A percentile compares a stretch with the other conserved stretches of the same genome.
These are phyloP conservation scores for Pasiphila rectangulata DNA, from an alignment of 2,888 invertebrate genomes.

Conservation along the genomic window DNA sequence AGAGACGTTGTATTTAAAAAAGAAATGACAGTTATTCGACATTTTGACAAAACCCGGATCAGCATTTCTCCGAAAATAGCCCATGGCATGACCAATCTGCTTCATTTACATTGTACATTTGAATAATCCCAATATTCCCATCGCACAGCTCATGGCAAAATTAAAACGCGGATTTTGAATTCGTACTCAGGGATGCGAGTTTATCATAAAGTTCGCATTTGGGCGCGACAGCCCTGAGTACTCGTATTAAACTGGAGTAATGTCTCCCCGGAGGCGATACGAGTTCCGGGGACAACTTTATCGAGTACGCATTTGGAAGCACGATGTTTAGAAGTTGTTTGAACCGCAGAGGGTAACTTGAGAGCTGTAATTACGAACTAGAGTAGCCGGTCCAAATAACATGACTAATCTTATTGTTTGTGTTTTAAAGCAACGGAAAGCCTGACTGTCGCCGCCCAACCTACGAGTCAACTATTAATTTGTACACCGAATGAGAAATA, in stretches of 20 bases:
- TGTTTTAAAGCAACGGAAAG: background rate
- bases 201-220: conserved; percentile 40
- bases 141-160: conserved; percentile 14
- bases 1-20: background rate
- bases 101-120: conserved; percentile 8
- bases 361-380: conserved; percentile 31
- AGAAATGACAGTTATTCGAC: background rate
- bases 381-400: conserved; percentile 20
- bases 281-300: conserved; percentile 50
- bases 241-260: conserved; percentile 51
- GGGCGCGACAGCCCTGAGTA: conserved; percentile 42
- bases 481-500: no score
- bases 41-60: background rate
- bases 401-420: conserved; percentile 10
- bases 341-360: conserved; percentile 30
- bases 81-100: background rate
- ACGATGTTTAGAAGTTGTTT: conserved; percentile 38
- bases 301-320: conserved; percentile 45
- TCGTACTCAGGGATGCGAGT: conserved; percentile 25
- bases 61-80: background rate
- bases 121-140: conserved; percentile 14
- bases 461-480: background rate
- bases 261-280: conserved; percentile 51
- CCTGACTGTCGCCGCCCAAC: no score
- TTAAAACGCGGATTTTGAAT: conserved; percentile 25